Percentiles rank a stretch among this genome's conserved stretches.
phyloP scores from a whole-genome alignment of 2,113 vertebrate genomes.

The Etia nguti region DNA sequence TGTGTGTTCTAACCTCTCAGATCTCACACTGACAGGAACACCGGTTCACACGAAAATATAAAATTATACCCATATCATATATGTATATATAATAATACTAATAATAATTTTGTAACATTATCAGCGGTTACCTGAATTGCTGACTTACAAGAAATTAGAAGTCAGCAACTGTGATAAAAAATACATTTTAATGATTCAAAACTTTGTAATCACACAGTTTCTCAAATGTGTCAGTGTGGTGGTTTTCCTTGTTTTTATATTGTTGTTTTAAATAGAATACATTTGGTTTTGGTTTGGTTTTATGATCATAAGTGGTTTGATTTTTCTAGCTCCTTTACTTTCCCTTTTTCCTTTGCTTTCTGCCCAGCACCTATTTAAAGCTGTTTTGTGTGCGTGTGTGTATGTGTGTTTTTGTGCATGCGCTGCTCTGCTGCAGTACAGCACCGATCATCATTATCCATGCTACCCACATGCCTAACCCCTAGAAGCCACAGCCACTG shows the following conservation, averaged over 20 bases:
- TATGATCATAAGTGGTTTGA: neutral
- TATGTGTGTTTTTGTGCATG: neutral
- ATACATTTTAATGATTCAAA: neutral
- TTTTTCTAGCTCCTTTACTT: neutral
- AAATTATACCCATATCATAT: neutral
- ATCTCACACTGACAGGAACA: neutral
- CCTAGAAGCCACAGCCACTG: constrained; percentile 30
- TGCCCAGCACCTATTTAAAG: neutral
- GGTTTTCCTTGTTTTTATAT: neutral
- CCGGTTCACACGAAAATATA: neutral
- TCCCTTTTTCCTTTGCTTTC: neutral
- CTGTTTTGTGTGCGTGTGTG: neutral
- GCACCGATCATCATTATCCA: constrained; percentile 31
- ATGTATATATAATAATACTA: neutral
- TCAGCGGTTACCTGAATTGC: neutral
- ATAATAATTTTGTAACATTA: neutral
- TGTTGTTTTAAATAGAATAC: neutral
- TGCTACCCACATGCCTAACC: constrained; percentile 37
- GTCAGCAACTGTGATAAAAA: neutral
- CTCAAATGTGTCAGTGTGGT: neutral
- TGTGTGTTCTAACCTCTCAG: neutral
- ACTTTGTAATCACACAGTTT: neutral
- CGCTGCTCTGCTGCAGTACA: neutral
- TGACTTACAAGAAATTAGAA: neutral
- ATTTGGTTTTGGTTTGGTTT: neutral